These are phyloP conservation scores for Talpa occidentalis DNA, from an alignment of 2,113 vertebrate species.

Conservation along the genomic window DNA sequence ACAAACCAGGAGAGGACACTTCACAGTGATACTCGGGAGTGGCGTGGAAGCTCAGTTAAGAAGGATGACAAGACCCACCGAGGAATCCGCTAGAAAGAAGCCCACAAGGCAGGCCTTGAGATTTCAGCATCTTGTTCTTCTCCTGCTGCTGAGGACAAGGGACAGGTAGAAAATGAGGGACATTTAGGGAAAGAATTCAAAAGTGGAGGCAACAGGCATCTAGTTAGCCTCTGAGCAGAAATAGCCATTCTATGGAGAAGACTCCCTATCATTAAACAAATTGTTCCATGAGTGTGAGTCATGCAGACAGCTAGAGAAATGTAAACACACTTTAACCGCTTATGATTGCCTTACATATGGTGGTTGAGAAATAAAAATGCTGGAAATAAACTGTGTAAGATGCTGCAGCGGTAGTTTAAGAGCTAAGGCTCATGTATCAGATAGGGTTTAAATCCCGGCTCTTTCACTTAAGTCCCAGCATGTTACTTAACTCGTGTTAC, in stretches of 20 bases:
- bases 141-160: neutral
- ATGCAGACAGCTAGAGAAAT: conserved; percentile 33
- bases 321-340: conserved; percentile 58
- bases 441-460: conserved; percentile 16
- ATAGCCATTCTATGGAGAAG: neutral
- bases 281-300: conserved; percentile 4
- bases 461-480: neutral
- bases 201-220: neutral
- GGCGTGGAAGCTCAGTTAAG: neutral
- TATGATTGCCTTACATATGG: conserved; percentile 35
- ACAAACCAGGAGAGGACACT: neutral
- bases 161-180: neutral
- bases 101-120: too few relatives aligned
- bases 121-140: neutral
- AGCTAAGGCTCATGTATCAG: neutral
- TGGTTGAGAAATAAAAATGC: conserved; percentile 51
- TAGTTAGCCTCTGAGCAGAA: conserved; percentile 43
- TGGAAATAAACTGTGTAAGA: neutral
- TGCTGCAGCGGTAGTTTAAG: neutral
- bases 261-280: conserved; percentile 41
- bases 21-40: neutral
- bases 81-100: neutral
- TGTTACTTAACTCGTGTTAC: neutral
- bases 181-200: neutral
- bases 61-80: neutral